phyloP scores from a whole-genome alignment of 1,140 invertebrate species.

The Paraescarpia echinospica region DNA sequence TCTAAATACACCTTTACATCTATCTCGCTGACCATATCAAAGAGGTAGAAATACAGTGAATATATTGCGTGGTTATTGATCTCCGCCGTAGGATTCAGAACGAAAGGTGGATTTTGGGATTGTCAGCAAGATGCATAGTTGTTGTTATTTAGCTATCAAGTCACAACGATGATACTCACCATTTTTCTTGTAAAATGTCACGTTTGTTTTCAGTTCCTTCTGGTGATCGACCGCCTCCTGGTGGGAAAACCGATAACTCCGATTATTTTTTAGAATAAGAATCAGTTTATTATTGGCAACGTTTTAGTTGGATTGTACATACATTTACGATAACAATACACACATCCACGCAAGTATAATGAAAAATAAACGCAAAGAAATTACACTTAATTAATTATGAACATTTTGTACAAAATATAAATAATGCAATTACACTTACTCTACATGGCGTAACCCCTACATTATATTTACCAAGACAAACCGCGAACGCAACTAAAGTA shows the following conservation, averaged over 20 bases:
- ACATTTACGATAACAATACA: too few relatives aligned
- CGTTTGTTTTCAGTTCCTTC: constrained; percentile 85
- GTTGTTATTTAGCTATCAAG: neutral
- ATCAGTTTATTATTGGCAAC: too few relatives aligned
- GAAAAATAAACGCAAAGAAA: too few relatives aligned
- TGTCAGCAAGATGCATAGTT: too few relatives aligned
- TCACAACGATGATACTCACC: constrained; percentile 62
- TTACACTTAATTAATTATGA: too few relatives aligned
- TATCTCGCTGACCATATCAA: neutral
- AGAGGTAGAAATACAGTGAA: neutral
- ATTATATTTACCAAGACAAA: too few relatives aligned
- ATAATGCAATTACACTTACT: too few relatives aligned
- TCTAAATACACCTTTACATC: neutral
- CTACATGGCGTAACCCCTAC: too few relatives aligned
- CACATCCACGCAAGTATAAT: too few relatives aligned
- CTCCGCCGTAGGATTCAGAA: neutral
- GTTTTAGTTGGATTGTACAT: too few relatives aligned
- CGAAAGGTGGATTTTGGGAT: neutral
- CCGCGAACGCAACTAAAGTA: too few relatives aligned
- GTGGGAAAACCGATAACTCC: constrained; percentile 5
- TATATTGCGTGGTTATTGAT: neutral
- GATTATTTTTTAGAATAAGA: neutral
- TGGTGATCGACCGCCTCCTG: constrained; percentile 83
- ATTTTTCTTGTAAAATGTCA: constrained; percentile 91
- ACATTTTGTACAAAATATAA: too few relatives aligned